phyloP scores from a whole-genome alignment of 92 coral and sea anemone genomes.

The Isaurus tuberculatus region DNA sequence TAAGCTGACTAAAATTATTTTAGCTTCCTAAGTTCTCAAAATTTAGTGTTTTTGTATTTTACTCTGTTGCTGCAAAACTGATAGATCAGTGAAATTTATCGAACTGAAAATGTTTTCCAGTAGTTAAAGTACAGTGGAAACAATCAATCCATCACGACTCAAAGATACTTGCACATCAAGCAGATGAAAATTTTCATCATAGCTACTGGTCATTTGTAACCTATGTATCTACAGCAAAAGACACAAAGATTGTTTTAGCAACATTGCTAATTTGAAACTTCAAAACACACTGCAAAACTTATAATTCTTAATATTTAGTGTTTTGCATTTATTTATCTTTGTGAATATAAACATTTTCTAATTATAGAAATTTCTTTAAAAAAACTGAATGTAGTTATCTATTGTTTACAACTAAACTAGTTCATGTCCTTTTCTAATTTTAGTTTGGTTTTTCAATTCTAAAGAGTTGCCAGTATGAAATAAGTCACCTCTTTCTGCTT shows the following conservation, averaged over 20 bases:
- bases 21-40: background rate
- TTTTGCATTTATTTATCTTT: background rate
- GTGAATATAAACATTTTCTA: background rate
- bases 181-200: background rate
- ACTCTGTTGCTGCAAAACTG: background rate
- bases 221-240: background rate
- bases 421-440: background rate
- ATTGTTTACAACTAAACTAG: background rate
- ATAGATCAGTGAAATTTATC: background rate
- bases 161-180: background rate
- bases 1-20: too few species aligned
- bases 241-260: background rate
- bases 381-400: background rate
- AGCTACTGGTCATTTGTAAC: background rate
- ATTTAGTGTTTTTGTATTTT: background rate
- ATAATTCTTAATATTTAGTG: background rate
- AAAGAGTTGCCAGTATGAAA: background rate
- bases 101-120: background rate
- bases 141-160: background rate
- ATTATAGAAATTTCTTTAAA: background rate
- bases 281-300: conserved; percentile 3
- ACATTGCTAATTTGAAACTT: background rate
- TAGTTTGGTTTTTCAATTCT: background rate
- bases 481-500: conserved; percentile 3
- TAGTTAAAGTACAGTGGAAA: background rate